phyloP scores from a whole-genome alignment of 30 jellyfish, hydroid and myxozoan species.

The Rhopilema esculentum region DNA sequence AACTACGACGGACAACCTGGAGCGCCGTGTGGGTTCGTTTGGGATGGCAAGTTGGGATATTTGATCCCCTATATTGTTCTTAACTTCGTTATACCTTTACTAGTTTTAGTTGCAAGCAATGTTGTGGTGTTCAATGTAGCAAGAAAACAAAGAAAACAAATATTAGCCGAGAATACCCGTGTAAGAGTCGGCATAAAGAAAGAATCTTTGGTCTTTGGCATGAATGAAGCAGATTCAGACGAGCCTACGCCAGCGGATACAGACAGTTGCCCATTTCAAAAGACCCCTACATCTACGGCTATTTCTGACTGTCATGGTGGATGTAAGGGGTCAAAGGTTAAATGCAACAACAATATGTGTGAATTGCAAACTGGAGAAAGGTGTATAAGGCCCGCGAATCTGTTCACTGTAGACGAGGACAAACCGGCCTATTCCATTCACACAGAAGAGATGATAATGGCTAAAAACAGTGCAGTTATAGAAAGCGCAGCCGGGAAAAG shows the following conservation, averaged over 20 bases:
- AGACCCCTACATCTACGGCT: background rate
- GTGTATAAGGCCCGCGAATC: background rate
- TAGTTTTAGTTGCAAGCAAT: conserved; percentile 28
- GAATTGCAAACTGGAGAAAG: background rate
- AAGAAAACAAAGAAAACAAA: conserved; percentile 35
- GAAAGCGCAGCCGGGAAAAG: background rate
- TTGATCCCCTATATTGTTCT: conserved; percentile 13
- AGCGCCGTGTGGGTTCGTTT: conserved; percentile 61
- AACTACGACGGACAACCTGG: conserved; percentile 68
- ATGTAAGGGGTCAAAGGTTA: too few relatives aligned
- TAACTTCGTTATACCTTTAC: conserved; percentile 39
- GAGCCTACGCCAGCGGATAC: background rate
- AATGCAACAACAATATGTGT: background rate
- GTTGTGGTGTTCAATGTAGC: conserved; percentile 33
- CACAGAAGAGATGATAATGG: background rate
- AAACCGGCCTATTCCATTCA: background rate
- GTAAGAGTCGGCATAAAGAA: background rate
- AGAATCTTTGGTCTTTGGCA: background rate
- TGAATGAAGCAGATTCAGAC: background rate
- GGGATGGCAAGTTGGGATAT: conserved; percentile 50
- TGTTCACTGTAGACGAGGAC: background rate
- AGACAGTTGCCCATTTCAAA: background rate
- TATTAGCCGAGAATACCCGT: background rate
- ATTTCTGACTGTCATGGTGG: too few relatives aligned
- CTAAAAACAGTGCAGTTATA: background rate